Evolutionary conservation across 2,888 invertebrate genomes (phyloP).

Genomic region (Drosophila vallismaia): DNA sequence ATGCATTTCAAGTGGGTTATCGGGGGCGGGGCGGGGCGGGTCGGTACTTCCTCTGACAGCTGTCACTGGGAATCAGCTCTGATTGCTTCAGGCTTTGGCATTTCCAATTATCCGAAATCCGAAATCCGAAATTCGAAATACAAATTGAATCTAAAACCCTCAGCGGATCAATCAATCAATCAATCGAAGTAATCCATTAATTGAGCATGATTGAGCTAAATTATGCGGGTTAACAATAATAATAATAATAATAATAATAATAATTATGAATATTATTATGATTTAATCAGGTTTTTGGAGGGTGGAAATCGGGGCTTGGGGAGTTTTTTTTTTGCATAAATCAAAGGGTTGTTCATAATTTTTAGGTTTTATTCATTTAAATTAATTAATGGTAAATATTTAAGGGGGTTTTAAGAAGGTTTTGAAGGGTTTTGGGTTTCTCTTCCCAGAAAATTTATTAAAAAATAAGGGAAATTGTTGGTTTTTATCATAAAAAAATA

Average conservation of each 20-base stretch:
- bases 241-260: conserved; percentile 1
- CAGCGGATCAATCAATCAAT: background rate
- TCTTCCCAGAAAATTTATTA: no score
- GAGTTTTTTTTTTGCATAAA: background rate
- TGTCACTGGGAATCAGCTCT: conserved; percentile 56
- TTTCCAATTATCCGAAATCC: conserved; percentile 12
- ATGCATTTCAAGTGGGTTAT: conserved; percentile 22
- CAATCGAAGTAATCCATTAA: conserved; percentile 1
- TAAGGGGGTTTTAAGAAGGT: background rate
- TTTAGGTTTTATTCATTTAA: background rate
- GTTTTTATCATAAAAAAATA: no score
- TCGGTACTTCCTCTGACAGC: conserved; percentile 62
- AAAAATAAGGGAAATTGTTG: no score
- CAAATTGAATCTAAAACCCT: conserved; percentile 28
- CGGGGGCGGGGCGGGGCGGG: background rate
- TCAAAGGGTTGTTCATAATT: background rate
- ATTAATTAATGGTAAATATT: background rate
- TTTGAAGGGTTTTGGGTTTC: no score
- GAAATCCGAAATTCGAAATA: no score
- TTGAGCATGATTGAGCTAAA: background rate
- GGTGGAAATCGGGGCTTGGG: background rate
- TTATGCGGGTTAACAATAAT: conserved; percentile 22
- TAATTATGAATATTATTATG: no score
- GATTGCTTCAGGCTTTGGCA: conserved; percentile 39
- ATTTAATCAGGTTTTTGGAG: background rate